Conservation (phyloP, 2,797 vertebrate genomes). For the Peromyscus melanophrys region DNA sequence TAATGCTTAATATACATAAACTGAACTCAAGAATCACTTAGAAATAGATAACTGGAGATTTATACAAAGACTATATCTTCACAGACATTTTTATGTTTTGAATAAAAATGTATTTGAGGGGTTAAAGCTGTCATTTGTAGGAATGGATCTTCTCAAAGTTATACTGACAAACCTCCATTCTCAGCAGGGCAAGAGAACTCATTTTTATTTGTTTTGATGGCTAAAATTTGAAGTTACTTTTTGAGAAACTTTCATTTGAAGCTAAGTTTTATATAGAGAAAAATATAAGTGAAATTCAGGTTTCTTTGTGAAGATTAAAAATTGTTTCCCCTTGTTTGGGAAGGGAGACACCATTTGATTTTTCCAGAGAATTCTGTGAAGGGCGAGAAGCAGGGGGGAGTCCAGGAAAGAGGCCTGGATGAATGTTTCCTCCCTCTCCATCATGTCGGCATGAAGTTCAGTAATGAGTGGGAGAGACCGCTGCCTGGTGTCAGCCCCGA, state of each 20-base stretch:
- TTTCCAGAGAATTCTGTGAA: not conserved
- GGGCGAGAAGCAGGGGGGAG: not conserved
- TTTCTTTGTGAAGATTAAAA: constrained; percentile 61
- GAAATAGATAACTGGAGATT: not conserved
- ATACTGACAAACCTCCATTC: not conserved
- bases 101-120: not conserved
- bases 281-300: constrained; percentile 8
- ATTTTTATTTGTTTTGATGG: constrained; percentile 38
- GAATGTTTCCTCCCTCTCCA: not conserved
- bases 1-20: constrained; percentile 71
- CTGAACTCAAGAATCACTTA: constrained; percentile 70
- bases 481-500: not conserved
- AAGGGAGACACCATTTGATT: not conserved
- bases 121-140: not conserved
- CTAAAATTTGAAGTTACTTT: constrained; percentile 10
- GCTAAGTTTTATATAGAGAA: not conserved
- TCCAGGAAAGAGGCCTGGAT: not conserved
- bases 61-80: not conserved
- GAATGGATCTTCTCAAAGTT: not conserved
- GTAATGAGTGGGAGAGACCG: not conserved
- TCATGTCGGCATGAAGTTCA: not conserved
- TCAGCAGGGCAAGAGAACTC: not conserved
- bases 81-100: not conserved
- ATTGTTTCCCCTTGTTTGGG: not conserved
- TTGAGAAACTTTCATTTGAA: constrained; percentile 30